Percentiles rank a stretch among this genome's conserved stretches.
Evolutionary conservation across 2,797 vertebrate species (phyloP).

Genomic region (Cossypha dichroa): DNA sequence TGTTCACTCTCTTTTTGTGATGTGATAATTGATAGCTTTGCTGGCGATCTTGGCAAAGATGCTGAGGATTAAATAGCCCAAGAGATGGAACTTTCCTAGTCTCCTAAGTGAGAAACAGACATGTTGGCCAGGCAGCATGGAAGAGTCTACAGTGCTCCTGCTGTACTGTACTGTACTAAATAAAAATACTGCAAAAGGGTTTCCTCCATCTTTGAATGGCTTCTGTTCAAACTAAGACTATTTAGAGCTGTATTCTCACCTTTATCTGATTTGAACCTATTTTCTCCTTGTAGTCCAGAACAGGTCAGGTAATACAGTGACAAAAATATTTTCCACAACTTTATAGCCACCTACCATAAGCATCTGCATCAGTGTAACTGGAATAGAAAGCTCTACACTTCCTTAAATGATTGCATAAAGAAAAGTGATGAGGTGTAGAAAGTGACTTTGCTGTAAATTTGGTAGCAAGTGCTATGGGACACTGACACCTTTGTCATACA

Average conservation of each 20-base stretch:
- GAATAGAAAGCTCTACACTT: neutral
- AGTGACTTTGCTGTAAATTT: neutral
- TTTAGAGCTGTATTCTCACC: neutral
- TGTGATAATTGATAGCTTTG: conserved; percentile 64
- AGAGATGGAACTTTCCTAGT: conserved; percentile 49
- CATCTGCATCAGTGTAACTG: neutral
- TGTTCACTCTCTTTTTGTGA: conserved; percentile 53
- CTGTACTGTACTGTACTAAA: neutral
- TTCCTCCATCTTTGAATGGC: neutral
- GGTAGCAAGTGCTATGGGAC: neutral
- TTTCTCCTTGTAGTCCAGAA: neutral
- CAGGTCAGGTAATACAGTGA: neutral
- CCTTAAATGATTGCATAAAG: neutral
- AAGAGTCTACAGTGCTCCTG: conserved; percentile 4
- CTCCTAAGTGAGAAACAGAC: conserved; percentile 47
- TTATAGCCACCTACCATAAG: neutral
- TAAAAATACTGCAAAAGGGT: neutral
- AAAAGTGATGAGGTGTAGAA: neutral
- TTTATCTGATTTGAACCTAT: neutral
- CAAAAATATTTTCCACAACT: neutral
- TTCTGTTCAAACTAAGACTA: neutral
- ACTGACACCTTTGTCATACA: neutral
- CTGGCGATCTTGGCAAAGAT: conserved; percentile 52
- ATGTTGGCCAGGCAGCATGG: conserved; percentile 1
- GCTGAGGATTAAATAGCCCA: conserved; percentile 37